Base-by-base conservation (phyloP, 2,113 vertebrate genomes). In the Calonectris borealis region DNA sequence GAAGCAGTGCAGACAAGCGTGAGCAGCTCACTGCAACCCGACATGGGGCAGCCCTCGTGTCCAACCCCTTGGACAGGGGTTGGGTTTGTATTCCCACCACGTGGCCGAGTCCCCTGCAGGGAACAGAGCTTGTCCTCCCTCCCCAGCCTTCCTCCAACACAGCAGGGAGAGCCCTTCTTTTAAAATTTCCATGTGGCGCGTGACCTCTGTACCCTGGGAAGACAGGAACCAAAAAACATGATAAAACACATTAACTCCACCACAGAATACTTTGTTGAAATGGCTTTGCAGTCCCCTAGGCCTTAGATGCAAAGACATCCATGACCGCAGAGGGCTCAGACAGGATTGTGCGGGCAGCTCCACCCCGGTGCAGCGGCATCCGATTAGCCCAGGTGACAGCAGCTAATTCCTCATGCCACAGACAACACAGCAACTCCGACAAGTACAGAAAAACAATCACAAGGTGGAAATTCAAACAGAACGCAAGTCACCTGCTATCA, bases 391-490 rank as follows among this genome's bases (percentile, higher is more conserved):
- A 7, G 77, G 86, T 69, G 85, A 83, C 75, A 61, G 40, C 27
- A 76, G 70, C 57, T 72, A 25, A 78, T 57, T 83, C 78, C 68
- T 95, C 58, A 3, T 13, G 62, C 52, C 22, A 20, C 66, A 40
- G 62, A 46, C 83, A 77, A 57, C 58, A 32, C 62, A 72, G 73
- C 48, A 34, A 15, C 70, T 71, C 73, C 2, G 3, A 36, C 73
- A 66, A 87, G 66, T 9, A 17, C 40, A 69, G 87, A 12, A 64
- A 81, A 88, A 64, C 60, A 62, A 73, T 48, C 76, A 65, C 94
- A 44, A 75, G 76, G 92, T 92, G 88, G 92, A 42, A 88, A 94
- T 71, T 55, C 69, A 36, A 88, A 83, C 36, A 78, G 46, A 83
- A 42, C 75, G 21, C 66, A 1, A 94, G 72, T 78, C 86, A 93